Conservation (phyloP, 2,888 invertebrate genomes). For the Cataglyphis altisquamis region DNA sequence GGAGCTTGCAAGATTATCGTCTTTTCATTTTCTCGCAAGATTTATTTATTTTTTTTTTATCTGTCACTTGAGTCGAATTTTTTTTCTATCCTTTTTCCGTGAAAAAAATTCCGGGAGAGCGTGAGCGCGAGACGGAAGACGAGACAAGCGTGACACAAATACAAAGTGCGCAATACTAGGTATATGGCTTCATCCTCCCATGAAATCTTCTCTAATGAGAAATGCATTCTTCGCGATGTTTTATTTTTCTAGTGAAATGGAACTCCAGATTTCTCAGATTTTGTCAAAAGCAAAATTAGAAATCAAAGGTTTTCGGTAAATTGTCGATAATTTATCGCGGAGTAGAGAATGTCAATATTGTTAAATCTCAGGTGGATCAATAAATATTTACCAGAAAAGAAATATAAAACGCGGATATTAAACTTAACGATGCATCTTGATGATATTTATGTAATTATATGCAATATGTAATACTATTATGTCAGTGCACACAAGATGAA, state of each 20-base stretch:
- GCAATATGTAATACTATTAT: not conserved
- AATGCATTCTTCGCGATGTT: slow-evolving; percentile 16
- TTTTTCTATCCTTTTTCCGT: not conserved
- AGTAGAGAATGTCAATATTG: not conserved
- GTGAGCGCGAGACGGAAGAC: not conserved
- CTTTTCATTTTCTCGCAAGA: not conserved
- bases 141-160: slow-evolving; percentile 29
- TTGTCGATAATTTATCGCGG: slow-evolving; percentile 4
- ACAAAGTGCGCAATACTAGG: not conserved
- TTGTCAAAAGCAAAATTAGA: not conserved
- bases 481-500: not conserved
- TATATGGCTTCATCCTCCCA: slow-evolving; percentile 10
- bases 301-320: not conserved
- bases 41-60: not conserved
- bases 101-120: not conserved
- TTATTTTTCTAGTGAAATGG: slow-evolving; percentile 11
- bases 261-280: not conserved
- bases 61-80: not conserved
- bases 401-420: not conserved
- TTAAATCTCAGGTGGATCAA: not conserved
- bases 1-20: not conserved
- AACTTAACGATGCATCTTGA: not conserved
- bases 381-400: not conserved
- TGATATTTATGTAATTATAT: not conserved
- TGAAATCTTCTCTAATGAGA: slow-evolving; percentile 8